Conservation (phyloP, 2,797 vertebrate genomes). For the Bradypus variegatus region DNA sequence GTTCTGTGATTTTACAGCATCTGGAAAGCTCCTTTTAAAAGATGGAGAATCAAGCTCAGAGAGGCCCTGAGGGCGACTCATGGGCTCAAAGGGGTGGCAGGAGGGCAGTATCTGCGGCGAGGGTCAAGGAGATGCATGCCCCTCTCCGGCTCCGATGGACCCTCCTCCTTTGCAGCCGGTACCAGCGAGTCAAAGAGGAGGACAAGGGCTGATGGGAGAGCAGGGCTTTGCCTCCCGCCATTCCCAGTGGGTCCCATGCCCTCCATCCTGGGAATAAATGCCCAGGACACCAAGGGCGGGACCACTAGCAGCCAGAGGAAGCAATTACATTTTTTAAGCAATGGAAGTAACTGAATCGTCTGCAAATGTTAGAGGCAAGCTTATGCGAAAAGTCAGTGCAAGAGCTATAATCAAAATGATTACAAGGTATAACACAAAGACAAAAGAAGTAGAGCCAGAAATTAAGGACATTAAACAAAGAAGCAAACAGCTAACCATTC, state of each 20-base stretch:
- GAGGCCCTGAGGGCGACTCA: accelerated
- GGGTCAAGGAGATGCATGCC: accelerated
- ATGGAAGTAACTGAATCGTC: background rate
- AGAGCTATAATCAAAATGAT: slow-evolving; percentile 47
- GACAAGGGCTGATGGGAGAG: too few species aligned
- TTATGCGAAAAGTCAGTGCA: background rate
- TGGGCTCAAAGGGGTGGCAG: background rate
- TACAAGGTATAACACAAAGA: slow-evolving; percentile 17
- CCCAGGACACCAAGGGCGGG: background rate
- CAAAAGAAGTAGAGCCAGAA: slow-evolving; percentile 24
- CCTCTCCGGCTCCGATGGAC: background rate
- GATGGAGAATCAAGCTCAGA: background rate
- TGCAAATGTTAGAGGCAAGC: background rate
- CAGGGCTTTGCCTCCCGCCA: background rate
- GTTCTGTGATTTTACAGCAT: accelerated
- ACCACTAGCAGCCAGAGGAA: background rate
- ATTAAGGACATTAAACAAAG: slow-evolving; percentile 39
- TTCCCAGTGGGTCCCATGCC: background rate
- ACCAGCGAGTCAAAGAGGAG: background rate
- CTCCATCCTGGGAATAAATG: background rate
- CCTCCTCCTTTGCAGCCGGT: background rate
- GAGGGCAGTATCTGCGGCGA: background rate
- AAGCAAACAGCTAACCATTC: background rate
- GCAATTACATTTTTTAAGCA: background rate
- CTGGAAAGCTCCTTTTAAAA: background rate